Percentiles rank a stretch among this genome's conserved stretches.
Conservation (phyloP, 2,113 vertebrate species). For the Danio rerio region DNA sequence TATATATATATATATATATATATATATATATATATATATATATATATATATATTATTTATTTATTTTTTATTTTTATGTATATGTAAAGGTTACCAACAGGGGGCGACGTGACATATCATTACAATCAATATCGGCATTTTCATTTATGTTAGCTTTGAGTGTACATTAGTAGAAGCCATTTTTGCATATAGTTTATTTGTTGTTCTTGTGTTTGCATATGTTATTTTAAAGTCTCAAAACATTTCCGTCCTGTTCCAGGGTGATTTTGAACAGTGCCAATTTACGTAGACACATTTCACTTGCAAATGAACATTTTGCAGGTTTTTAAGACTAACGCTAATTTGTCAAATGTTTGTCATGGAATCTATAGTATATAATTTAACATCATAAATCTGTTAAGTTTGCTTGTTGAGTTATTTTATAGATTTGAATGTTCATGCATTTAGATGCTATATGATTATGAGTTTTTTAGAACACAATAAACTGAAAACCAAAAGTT, state of each 20-base stretch:
- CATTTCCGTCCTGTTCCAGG: not conserved
- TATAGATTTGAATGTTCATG: not conserved
- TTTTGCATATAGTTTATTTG: not conserved
- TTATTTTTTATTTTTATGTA: no score
- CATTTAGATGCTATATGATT: not conserved
- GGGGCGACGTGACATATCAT: not conserved
- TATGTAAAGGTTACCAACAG: conserved; percentile 1
- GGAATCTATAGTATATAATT: no score
- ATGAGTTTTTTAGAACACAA: not conserved
- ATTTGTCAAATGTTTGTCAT: not conserved
- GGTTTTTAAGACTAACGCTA: not conserved
- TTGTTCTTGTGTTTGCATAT: not conserved
- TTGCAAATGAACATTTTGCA: not conserved
- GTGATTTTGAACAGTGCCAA: not conserved
- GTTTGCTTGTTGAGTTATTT: not conserved
- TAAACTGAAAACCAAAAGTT: not conserved
- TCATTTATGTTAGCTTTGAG: not conserved
- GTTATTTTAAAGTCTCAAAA: not conserved
- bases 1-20: no score
- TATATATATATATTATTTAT: no score
- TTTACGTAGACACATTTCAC: not conserved
- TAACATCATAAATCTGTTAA: no score
- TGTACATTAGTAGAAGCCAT: not conserved
- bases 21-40: no score
- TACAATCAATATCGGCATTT: not conserved